Evolutionary conservation across 2,797 vertebrate genomes (phyloP).

Genomic region (Ctenochaetus hawaiiensis): DNA sequence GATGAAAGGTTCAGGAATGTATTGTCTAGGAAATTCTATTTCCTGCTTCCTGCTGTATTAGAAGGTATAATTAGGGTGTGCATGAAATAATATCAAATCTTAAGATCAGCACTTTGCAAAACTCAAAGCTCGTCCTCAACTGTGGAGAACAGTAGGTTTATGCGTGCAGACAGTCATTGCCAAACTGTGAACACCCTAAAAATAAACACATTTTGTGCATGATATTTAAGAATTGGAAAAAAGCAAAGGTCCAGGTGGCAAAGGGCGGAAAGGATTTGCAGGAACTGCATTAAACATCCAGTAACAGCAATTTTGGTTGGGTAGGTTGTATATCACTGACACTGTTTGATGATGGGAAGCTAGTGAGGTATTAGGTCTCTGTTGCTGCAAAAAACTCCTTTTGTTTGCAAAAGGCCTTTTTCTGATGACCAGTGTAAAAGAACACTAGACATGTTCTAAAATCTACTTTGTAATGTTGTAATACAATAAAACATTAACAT

Average conservation of each 20-base stretch:
- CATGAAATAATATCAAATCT: constrained; percentile 47
- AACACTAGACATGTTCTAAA: neutral
- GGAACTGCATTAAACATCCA: neutral
- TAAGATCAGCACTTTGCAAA: constrained; percentile 47
- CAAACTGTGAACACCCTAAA: constrained; percentile 44
- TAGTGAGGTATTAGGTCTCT: neutral
- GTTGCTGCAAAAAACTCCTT: no score
- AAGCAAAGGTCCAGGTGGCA: neutral
- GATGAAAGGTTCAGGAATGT: constrained; percentile 6
- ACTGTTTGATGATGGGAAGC: neutral
- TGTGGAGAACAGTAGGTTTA: constrained; percentile 21
- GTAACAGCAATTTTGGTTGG: neutral
- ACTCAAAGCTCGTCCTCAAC: constrained; percentile 23
- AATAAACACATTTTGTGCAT: constrained; percentile 37
- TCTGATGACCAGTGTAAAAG: constrained; percentile 1
- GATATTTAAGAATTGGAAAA: constrained; percentile 13
- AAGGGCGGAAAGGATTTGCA: neutral
- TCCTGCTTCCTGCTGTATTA: constrained; percentile 18
- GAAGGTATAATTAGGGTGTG: constrained; percentile 23
- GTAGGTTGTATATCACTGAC: neutral
- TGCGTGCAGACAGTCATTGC: constrained; percentile 11
- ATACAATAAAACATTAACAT: no score
- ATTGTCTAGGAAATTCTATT: constrained; percentile 15
- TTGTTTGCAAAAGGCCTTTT: neutral
- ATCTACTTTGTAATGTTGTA: no score